phyloP scores from a whole-genome alignment of 2,113 vertebrate species.

The Equus quagga region DNA sequence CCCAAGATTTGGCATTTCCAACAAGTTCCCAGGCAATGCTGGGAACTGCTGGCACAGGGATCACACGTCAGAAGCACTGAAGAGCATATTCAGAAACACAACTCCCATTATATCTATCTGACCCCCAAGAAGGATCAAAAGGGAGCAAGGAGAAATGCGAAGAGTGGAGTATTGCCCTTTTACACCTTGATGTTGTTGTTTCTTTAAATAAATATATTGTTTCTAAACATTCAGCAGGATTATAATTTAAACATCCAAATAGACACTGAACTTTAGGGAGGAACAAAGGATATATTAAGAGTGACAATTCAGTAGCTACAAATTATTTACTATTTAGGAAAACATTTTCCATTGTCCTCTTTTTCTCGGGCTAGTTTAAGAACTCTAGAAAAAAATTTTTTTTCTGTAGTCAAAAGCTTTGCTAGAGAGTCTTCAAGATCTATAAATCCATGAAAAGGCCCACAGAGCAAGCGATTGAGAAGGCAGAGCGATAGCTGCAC shows the following conservation, averaged over 20 bases:
- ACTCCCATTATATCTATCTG: background rate
- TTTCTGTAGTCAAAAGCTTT: conserved; percentile 13
- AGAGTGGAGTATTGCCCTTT: background rate
- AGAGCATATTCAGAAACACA: background rate
- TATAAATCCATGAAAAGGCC: conserved; percentile 41
- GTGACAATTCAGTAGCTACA: background rate
- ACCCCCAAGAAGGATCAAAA: conserved; percentile 35
- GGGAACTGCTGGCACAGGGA: background rate
- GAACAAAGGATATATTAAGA: background rate
- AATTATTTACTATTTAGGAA: conserved; percentile 26
- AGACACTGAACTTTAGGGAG: background rate
- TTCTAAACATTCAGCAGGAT: conserved; percentile 1
- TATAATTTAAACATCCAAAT: background rate
- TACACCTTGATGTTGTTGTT: background rate
- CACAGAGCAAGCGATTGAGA: conserved; percentile 67
- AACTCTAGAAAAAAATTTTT: background rate
- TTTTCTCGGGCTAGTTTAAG: background rate
- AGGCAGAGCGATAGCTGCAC: background rate
- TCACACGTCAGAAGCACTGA: background rate
- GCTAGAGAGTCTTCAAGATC: conserved; percentile 12
- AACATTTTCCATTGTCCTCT: background rate
- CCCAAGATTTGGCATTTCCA: background rate
- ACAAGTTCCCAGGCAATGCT: background rate
- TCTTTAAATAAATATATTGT: background rate
- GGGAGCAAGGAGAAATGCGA: background rate